Percentiles rank a stretch among this genome's conserved stretches.
phyloP scores from a whole-genome alignment of 2,888 invertebrate species.

The Rapana venosa region DNA sequence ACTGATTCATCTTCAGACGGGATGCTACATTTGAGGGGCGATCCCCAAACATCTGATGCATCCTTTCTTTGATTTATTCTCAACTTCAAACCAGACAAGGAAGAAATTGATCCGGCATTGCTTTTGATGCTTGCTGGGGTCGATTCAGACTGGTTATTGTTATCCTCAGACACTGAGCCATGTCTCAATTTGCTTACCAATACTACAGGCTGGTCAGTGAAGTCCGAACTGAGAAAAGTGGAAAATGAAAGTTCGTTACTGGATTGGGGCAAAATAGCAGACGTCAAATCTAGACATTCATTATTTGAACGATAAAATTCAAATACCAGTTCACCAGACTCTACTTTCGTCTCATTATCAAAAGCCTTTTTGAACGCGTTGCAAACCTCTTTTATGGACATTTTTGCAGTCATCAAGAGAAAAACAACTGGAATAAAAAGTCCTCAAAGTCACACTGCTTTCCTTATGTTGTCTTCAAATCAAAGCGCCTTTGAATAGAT shows the following conservation, averaged over 20 bases:
- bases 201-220: constrained; percentile 32
- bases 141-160: background rate
- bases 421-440: background rate
- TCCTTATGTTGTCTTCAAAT: constrained; percentile 12
- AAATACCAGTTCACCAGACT: background rate
- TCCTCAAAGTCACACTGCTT: background rate
- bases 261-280: constrained; percentile 5
- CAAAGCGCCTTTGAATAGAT: background rate
- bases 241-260: constrained; percentile 13
- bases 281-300: background rate
- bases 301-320: constrained; percentile 15
- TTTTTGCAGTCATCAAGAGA: background rate
- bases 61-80: background rate
- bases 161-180: background rate
- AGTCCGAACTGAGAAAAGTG: constrained; percentile 28
- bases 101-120: background rate
- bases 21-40: constrained; percentile 35
- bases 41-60: constrained; percentile 38
- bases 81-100: background rate
- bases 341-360: background rate
- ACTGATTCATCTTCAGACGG: constrained; percentile 28
- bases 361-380: background rate
- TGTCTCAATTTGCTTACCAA: constrained; percentile 27
- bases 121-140: constrained; percentile 7
- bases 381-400: background rate